A percentile compares a stretch with the other conserved stretches of the same genome.
phyloP scores from a whole-genome alignment of 2,888 invertebrate species.

The Mythimna vitellina region DNA sequence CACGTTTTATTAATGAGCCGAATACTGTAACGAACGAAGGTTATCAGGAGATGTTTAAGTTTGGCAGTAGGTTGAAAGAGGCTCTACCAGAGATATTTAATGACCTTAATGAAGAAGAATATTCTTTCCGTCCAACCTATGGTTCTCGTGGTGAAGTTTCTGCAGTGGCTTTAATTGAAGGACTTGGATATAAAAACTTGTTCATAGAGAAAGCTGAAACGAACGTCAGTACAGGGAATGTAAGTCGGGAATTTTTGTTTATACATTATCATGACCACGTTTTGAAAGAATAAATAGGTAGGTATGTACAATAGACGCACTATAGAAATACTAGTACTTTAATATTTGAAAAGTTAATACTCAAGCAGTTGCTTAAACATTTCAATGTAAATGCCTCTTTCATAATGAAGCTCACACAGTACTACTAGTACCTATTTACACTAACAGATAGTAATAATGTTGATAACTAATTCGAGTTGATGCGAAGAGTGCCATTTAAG shows the following conservation, averaged over 20 bases:
- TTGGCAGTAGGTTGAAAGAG: constrained; percentile 84
- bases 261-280: not conserved
- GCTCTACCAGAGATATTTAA: constrained; percentile 81
- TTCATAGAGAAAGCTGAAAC: constrained; percentile 48
- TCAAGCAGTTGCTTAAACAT: no score
- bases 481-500: no score
- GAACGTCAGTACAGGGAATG: constrained; percentile 53
- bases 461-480: no score
- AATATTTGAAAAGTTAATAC: no score
- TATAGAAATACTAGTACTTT: no score
- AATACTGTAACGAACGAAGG: constrained; percentile 79
- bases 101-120: constrained; percentile 82
- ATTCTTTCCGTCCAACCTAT: constrained; percentile 90
- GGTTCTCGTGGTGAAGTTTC: constrained; percentile 89
- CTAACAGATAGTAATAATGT: no score
- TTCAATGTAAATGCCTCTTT: no score
- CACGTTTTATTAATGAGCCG: constrained; percentile 67
- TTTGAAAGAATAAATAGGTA: not conserved
- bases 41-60: constrained; percentile 91
- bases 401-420: no score
- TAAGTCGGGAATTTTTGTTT: constrained; percentile 46
- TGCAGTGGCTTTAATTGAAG: constrained; percentile 90
- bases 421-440: no score
- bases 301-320: no score
- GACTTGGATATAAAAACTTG: constrained; percentile 69